Evolutionary conservation across 2,797 vertebrate genomes (phyloP), one percentile per base, ranked within the genome.

Genomic region (Chromis chromis): DNA sequence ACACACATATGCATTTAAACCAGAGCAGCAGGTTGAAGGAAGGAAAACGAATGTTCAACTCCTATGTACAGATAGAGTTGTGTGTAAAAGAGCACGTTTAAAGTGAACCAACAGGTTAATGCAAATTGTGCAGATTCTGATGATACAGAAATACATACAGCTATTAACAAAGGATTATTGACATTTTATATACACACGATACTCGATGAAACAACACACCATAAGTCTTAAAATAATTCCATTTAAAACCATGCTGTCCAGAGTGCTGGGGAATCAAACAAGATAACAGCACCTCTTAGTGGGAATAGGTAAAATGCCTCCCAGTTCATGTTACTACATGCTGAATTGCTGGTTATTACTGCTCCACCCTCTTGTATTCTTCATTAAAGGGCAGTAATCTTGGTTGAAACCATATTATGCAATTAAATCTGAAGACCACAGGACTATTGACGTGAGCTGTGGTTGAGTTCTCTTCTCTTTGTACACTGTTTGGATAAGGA

Each of bases 291-390:
- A 16, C 59, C 61, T 22, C 44, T 40, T 21, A 13, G 62, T 77
- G 79, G 24, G 4, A 36, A 70, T 36, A 17, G 10, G 1, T 19
- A 0, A 58, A 57, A 52, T 48, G 5, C 3, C 6, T 5, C 17
- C 6, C 17, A 8, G 24, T 10, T 76, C 59, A 79, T 24, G 64
- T 69, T 27, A 21, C 54, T 49, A 49, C 70, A 50, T 60, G 74
- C 53, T 63, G 31, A 72, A 48, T 22, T 50, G 9, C 7, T 28
- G 6, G 28, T 14, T 13, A 10, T 17, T 11, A 14, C 19, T 64
- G 66, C 54, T 78, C 65, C 66, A 60, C 74, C 64, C 39, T 69
- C 4, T 4, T 42, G 13, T 54, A 27, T 16, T 58, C 12, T 59
- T 17, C 21, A 40, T 24, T 11, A 19, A 59, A 44, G 25, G n/a